A percentile compares a stretch with the other conserved stretches of the same genome.
phyloP scores from a whole-genome alignment of 2,888 invertebrate species.

The Elegia similella region DNA sequence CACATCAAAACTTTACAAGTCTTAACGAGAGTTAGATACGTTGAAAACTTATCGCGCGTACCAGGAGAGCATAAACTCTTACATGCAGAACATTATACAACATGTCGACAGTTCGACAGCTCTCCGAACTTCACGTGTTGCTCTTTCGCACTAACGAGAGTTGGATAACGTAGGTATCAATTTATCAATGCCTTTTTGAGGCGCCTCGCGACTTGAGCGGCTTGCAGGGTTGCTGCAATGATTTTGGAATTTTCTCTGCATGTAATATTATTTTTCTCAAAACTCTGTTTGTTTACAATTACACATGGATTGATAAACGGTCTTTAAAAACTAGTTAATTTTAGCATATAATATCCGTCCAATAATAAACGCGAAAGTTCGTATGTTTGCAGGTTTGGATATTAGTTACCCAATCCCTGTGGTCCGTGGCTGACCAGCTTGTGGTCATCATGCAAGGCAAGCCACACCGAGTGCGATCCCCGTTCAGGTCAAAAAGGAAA shows the following conservation, averaged over 20 bases:
- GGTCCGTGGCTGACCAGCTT: too few species aligned
- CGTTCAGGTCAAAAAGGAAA: too few species aligned
- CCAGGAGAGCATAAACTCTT: not conserved
- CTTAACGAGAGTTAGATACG: not conserved
- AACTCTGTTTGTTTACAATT: too few species aligned
- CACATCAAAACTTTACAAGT: not conserved
- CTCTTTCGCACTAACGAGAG: conserved; percentile 21
- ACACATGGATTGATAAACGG: too few species aligned
- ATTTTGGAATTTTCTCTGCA: not conserved
- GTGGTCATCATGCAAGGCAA: too few species aligned
- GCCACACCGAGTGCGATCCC: too few species aligned
- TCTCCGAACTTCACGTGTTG: conserved; percentile 17
- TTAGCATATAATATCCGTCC: too few species aligned
- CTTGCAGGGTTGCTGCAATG: not conserved
- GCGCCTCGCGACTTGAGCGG: not conserved
- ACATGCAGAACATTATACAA: not conserved
- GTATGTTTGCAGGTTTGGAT: too few species aligned
- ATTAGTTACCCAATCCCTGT: too few species aligned
- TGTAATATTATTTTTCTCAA: too few species aligned
- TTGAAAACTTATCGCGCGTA: not conserved
- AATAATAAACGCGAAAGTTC: too few species aligned
- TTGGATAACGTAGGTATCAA: conserved; percentile 21
- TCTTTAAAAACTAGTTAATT: too few species aligned
- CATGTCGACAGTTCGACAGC: conserved; percentile 10
- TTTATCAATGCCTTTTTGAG: conserved; percentile 20